Evolutionary conservation across 2,797 vertebrate species (phyloP).

Genomic region (Coccyzus lansbergi): DNA sequence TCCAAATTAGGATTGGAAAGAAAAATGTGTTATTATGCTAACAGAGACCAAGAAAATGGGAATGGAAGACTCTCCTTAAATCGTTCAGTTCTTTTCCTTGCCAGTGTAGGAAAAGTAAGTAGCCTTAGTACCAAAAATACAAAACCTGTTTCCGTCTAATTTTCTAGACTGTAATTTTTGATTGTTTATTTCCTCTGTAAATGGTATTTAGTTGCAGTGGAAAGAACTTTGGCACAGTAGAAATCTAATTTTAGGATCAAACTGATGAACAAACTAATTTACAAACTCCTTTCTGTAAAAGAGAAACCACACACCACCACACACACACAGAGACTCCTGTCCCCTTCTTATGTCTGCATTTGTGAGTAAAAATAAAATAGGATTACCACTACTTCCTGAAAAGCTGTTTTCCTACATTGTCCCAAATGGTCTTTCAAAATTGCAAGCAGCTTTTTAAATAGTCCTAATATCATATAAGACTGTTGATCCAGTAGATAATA

Average conservation of each 20-base stretch:
- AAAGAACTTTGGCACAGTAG: background rate
- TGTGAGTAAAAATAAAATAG: background rate
- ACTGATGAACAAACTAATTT: constrained; percentile 6
- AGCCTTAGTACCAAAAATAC: background rate
- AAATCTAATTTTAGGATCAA: constrained; percentile 5
- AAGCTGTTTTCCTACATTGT: background rate
- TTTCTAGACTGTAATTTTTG: constrained; percentile 11
- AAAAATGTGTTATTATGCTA: background rate
- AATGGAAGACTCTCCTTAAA: background rate
- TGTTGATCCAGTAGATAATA: background rate
- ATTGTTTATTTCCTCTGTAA: background rate
- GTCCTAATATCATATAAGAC: background rate
- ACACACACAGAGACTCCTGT: background rate
- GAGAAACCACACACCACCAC: background rate
- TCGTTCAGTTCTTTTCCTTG: background rate
- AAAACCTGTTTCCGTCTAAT: background rate
- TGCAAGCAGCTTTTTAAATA: background rate
- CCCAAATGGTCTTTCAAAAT: background rate
- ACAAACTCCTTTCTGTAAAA: background rate
- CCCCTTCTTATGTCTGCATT: background rate
- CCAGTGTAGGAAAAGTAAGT: background rate
- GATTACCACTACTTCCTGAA: background rate
- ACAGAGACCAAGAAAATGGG: background rate
- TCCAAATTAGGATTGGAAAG: background rate
- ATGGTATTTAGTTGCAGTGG: background rate